Base-by-base conservation (phyloP, 2,797 vertebrate genomes). In the Paratrypauchen microcephalus region DNA sequence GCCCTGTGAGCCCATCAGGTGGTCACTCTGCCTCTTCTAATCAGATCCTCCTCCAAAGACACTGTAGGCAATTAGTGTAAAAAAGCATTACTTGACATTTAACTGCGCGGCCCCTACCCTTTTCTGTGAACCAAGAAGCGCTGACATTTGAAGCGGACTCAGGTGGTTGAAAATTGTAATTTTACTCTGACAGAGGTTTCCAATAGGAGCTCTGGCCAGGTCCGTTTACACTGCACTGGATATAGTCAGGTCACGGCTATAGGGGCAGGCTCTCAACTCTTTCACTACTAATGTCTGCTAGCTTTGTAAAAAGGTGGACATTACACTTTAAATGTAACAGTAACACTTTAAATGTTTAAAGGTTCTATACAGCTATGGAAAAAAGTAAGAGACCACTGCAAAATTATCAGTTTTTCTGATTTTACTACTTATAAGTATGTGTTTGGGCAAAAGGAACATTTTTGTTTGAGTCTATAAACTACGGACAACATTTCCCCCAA, bases 81-180 rank as follows among this genome's bases (percentile, higher is more conserved):
- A 92, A 92, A 92, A 86, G 78, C 87, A 80, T 91, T 88, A 90
- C 87, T 92, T 92, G 91, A 92, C 90, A 93, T 93, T 92, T 90
- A 90, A 83, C 87, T 90, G 69, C 78, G 60, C 73, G 50, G 76
- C 74, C 75, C 68, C 70, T 61, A 78, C 69, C 69, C 77, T 69
- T 61, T 87, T 89, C 83, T 76, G 71, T 77, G 76, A 91, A 81
- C 83, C 76, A 77, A 72, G 87, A 90, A 87, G 87, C 75, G 74
- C 78, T 92, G 92, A 92, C 90, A 92, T 92, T 92, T 92, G 80
- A 82, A 82, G 85, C 73, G 71, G 84, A 83, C 85, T 83, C 73
- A 83, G 77, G 79, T 80, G 77, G 81, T 69, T 83, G 83, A 75
- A 82, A 77, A 85, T 71, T 81, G 74, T 84, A 88, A 89, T 92